Percentiles rank a stretch among this genome's conserved stretches.
These are phyloP conservation scores for Rhipidura dahli DNA, from an alignment of 2,113 vertebrate genomes.

Conservation along the genomic window DNA sequence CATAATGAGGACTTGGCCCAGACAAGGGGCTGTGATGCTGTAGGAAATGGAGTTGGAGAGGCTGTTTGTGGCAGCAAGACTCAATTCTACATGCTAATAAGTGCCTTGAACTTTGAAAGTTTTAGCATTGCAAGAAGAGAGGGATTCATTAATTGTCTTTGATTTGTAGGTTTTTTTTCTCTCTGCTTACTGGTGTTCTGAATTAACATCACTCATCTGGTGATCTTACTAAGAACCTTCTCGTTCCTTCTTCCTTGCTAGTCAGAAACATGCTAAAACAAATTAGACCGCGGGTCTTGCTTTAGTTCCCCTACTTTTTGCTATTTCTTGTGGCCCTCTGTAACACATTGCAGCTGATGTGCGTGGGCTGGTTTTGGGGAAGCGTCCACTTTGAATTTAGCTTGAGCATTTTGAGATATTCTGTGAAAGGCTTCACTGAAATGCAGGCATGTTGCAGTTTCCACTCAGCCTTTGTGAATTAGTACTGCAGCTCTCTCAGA, in stretches of 20 bases:
- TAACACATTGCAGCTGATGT: background rate
- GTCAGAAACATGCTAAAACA: background rate
- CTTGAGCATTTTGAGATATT: background rate
- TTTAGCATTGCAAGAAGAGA: background rate
- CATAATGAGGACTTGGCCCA: fast-evolving
- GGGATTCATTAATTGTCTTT: background rate
- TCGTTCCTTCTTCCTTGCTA: background rate
- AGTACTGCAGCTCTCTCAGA: background rate
- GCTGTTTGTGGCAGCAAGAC: background rate
- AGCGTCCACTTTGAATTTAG: background rate
- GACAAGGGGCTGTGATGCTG: background rate
- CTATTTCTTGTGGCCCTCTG: background rate
- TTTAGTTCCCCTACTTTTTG: background rate
- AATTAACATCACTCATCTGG: background rate
- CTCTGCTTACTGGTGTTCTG: background rate
- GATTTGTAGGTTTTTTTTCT: background rate
- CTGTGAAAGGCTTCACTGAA: background rate
- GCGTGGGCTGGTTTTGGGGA: background rate
- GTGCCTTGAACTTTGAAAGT: background rate
- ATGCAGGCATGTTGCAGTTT: background rate
- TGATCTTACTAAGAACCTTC: background rate
- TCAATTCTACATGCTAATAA: background rate
- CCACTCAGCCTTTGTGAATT: background rate
- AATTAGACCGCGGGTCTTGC: background rate
- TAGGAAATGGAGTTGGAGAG: background rate